Base-by-base conservation (phyloP, 2,888 invertebrate genomes). In the Ctena decussata region DNA sequence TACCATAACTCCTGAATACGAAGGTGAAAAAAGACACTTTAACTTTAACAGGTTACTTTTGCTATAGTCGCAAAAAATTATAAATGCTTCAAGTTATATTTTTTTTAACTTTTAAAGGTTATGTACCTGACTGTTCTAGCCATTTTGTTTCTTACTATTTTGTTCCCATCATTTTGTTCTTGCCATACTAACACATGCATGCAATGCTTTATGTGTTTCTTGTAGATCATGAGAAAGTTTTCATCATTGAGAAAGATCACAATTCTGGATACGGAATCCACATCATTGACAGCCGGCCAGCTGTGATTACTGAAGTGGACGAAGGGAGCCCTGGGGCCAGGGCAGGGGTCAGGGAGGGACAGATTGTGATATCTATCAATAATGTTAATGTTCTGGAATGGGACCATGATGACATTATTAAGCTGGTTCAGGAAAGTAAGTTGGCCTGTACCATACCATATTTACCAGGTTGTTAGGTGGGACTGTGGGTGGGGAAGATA, bases 241-340 rank as follows among this genome's bases (percentile, higher is more conserved):
- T 94, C 37, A 80, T 86, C 3, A 82, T 95, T 21, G 91, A 92
- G 80, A 93, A 93, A 73, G 84, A 87, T 15, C 78, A 98, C 76
- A 96, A 85, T 27, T 98, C 98, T 49, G 99, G 98, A 95, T 99
- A 98, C 95, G 99, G 99, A 21, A 98, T 99, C 96, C 97, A 99
- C 85, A 98, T 99, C 94, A 98, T 99, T 93, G 99, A 99, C 37
- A 98, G 98, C 82, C 98, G 98, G 94, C 99, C 99, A 0, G 98
- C 99, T n/a, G 98, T 99, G 21, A 98, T 99, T 39, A 98, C 99
- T 3, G 98, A 98, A 30, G 98, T 99, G 91, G 99, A 99, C 96
- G 98, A 98, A n/a, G 96, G 98, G 91, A 99, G 99, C 0, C 98
- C 99, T 0, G 99, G 99, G 0, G 98, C 98, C 96, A 97, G 97